Evolutionary conservation across 1,140 invertebrate genomes (phyloP).

Genomic region (Drosophila athabasca): DNA sequence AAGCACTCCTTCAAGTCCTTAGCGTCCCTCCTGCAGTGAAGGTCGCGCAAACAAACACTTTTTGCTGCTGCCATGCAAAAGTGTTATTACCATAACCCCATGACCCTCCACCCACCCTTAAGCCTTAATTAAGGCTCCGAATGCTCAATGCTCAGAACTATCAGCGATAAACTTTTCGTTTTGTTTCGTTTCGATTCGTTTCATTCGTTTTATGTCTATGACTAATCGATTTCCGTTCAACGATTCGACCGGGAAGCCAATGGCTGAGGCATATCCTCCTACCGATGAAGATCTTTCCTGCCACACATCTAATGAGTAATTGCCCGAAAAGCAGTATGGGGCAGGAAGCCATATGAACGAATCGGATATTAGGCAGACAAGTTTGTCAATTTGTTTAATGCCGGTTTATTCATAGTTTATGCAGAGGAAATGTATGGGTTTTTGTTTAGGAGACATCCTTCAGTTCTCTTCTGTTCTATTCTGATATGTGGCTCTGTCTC

Average conservation of each 20-base stretch:
- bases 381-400: conserved; percentile 14
- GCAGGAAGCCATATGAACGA: not conserved
- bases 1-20: conserved; percentile 2
- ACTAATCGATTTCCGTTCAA: conserved; percentile 69
- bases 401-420: not conserved
- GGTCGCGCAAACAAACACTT: not conserved
- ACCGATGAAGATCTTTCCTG: conserved; percentile 28
- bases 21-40: not conserved
- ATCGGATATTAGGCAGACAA: conserved; percentile 46
- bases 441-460: no score
- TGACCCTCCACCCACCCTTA: not conserved
- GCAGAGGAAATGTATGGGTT: no score
- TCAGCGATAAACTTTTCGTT: conserved; percentile 62
- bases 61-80: conserved; percentile 53
- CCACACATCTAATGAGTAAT: conserved; percentile 22
- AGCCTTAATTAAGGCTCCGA: conserved; percentile 58
- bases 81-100: conserved; percentile 50
- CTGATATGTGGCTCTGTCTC: not conserved
- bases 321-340: not conserved
- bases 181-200: conserved; percentile 25
- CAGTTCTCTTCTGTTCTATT: no score
- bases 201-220: conserved; percentile 45
- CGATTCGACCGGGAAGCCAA: no score
- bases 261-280: no score
- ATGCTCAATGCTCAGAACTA: conserved; percentile 43